Percentiles rank a stretch among this genome's conserved stretches.
phyloP scores from a whole-genome alignment of 2,797 vertebrate species.

The Ispidina picta region DNA sequence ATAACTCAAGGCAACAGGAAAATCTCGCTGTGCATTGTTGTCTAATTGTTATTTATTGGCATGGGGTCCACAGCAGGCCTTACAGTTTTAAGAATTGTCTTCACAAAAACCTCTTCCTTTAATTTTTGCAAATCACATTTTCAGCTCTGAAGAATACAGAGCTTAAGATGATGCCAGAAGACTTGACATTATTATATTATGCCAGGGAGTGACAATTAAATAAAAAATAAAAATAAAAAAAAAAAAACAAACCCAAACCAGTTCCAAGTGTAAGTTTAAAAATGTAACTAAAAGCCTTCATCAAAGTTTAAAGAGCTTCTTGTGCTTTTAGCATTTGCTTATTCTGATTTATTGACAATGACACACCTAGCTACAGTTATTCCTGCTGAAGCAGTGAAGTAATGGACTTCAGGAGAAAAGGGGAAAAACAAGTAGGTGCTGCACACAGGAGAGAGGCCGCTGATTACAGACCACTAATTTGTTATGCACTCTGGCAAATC shows the following conservation, averaged over 20 bases:
- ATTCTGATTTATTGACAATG: constrained; percentile 87
- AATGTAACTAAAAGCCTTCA: constrained; percentile 89
- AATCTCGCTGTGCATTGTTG: not conserved
- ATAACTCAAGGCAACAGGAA: constrained; percentile 14
- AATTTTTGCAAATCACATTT: constrained; percentile 55
- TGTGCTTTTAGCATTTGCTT: constrained; percentile 83
- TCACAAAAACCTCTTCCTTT: constrained; percentile 19
- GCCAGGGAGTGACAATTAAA: constrained; percentile 75
- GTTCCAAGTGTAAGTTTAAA: constrained; percentile 84
- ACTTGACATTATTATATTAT: constrained; percentile 77
- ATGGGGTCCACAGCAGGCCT: not conserved
- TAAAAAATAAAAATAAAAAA: constrained; percentile 60
- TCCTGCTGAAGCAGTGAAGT: constrained; percentile 75
- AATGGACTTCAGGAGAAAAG: constrained; percentile 79
- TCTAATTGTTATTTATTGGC: constrained; percentile 45
- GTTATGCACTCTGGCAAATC: constrained; percentile 96
- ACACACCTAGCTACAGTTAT: constrained; percentile 82
- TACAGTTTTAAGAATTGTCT: not conserved
- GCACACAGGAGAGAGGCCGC: constrained; percentile 83
- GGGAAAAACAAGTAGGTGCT: constrained; percentile 77
- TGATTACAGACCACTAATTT: constrained; percentile 98
- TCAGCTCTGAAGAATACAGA: constrained; percentile 32
- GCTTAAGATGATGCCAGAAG: constrained; percentile 58
- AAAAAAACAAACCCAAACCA: not conserved
- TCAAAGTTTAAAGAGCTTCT: constrained; percentile 88